These are phyloP conservation scores for human DNA, from an alignment of 2,113 vertebrate genomes.

Conservation along the genomic window DNA sequence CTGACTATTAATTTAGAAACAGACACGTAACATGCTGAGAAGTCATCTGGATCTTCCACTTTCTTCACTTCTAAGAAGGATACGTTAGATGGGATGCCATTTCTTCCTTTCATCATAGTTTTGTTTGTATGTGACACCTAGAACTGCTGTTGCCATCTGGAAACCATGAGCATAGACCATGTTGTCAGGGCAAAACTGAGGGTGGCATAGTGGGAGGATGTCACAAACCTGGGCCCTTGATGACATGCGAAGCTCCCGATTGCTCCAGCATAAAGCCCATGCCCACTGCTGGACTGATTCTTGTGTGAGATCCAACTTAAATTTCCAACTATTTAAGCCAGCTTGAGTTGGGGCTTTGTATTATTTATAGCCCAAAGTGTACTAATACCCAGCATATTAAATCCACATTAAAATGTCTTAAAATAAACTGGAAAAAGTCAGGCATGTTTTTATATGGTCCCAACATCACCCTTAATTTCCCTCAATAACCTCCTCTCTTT, in stretches of 20 bases:
- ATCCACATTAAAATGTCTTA: neutral
- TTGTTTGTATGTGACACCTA: neutral
- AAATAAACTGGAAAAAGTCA: neutral
- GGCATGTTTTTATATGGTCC: neutral
- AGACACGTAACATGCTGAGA: neutral
- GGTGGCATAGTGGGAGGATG: neutral
- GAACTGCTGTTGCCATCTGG: neutral
- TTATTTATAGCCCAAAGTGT: neutral
- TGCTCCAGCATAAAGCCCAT: neutral
- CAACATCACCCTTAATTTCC: neutral
- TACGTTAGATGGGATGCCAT: neutral
- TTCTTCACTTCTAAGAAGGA: neutral
- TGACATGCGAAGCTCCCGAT: neutral
- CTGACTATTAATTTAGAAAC: neutral
- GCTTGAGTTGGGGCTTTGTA: neutral
- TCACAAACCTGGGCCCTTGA: neutral
- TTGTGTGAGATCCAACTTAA: neutral
- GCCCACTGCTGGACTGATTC: neutral
- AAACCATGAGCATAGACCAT: neutral
- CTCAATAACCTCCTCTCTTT: neutral
- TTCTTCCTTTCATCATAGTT: neutral
- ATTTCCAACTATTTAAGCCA: neutral
- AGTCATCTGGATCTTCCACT: neutral
- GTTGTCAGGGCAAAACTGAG: neutral
- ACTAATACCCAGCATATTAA: neutral